Conservation (phyloP, 2,888 invertebrate species). For the Drosophila fulvimacula region DNA sequence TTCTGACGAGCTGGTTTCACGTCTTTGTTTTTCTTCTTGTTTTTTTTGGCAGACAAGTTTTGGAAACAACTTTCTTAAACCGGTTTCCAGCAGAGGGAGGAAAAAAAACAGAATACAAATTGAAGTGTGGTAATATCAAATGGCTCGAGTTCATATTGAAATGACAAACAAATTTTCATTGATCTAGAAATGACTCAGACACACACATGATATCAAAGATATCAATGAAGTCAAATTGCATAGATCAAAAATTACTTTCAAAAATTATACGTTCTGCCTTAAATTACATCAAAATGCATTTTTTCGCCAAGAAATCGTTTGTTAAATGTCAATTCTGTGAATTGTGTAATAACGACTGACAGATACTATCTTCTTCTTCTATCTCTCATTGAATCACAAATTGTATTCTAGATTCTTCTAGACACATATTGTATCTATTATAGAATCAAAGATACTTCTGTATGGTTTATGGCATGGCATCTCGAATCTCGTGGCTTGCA, state of each 20-base stretch:
- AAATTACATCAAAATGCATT: not conserved
- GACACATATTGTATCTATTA: not conserved
- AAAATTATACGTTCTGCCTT: not conserved
- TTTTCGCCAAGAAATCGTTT: not conserved
- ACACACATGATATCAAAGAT: not conserved
- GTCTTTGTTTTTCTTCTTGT: constrained; percentile 24
- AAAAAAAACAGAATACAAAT: not conserved
- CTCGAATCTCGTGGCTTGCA: not conserved
- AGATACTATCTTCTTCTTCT: too few species aligned
- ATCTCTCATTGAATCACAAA: not conserved
- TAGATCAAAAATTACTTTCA: not conserved
- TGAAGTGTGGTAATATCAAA: constrained; percentile 8
- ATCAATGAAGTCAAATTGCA: not conserved
- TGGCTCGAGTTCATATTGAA: constrained; percentile 11
- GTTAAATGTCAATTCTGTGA: too few species aligned
- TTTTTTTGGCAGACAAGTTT: constrained; percentile 42
- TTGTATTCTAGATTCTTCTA: not conserved
- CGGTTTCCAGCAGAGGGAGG: constrained; percentile 42
- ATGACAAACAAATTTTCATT: constrained; percentile 17
- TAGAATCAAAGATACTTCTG: not conserved
- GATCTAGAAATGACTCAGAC: constrained; percentile 42
- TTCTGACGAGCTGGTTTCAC: constrained; percentile 23
- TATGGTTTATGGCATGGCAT: constrained; percentile 1
- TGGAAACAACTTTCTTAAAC: constrained; percentile 64
- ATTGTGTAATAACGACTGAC: too few species aligned